Percentiles rank a stretch among this genome's conserved stretches.
Evolutionary conservation across 2,797 vertebrate genomes (phyloP).

Genomic region (Crax fasciolata): DNA sequence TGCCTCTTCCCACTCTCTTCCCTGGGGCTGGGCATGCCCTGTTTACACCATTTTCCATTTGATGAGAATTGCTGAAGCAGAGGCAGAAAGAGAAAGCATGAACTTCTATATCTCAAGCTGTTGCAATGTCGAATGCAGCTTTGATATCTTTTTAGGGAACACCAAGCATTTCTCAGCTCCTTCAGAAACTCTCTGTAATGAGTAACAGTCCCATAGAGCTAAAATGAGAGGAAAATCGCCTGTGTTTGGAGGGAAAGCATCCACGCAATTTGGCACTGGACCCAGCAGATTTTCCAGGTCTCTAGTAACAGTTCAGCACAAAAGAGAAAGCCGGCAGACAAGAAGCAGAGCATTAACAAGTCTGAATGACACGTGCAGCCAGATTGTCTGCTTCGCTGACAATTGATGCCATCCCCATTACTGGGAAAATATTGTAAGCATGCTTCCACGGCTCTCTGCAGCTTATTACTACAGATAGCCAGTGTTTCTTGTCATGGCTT

Average conservation of each 20-base stretch:
- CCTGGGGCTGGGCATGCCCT: neutral
- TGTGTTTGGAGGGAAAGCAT: neutral
- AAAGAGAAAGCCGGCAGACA: slow-evolving; percentile 23
- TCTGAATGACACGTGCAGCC: slow-evolving; percentile 63
- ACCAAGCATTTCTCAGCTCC: neutral
- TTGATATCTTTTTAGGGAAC: neutral
- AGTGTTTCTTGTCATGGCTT: slow-evolving; percentile 15
- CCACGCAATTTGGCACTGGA: neutral
- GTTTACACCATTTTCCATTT: neutral
- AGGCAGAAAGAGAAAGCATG: neutral
- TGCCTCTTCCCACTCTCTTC: neutral
- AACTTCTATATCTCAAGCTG: neutral
- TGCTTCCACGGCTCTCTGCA: neutral
- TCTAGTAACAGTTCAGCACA: neutral
- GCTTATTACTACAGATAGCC: slow-evolving; percentile 43
- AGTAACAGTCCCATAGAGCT: neutral
- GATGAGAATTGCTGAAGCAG: neutral
- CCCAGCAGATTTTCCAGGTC: slow-evolving; percentile 29
- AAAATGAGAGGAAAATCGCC: neutral
- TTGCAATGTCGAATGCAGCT: neutral
- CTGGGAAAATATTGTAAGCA: slow-evolving; percentile 32
- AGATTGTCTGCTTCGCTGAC: slow-evolving; percentile 61
- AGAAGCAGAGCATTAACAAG: slow-evolving; percentile 39
- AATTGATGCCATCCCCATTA: slow-evolving; percentile 59
- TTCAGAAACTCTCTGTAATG: neutral